These are phyloP conservation scores for Colletes collaris DNA, from an alignment of 2,888 invertebrate genomes.

Conservation along the genomic window DNA sequence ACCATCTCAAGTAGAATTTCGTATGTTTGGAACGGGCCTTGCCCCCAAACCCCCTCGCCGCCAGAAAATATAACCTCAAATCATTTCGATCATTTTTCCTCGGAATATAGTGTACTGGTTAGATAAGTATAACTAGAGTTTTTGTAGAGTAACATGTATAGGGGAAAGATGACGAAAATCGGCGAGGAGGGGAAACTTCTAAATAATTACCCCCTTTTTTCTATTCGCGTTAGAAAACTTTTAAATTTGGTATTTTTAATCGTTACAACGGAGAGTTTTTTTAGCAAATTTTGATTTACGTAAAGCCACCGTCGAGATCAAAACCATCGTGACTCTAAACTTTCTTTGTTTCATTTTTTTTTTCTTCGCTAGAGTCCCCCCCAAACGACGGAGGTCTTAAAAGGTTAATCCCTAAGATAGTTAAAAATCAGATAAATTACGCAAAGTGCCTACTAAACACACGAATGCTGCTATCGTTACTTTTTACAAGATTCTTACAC, in stretches of 20 bases:
- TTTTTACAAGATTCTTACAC: conserved; percentile 56
- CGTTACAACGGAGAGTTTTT: background rate
- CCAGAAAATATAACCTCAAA: too few species aligned
- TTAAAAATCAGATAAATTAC: conserved; percentile 58
- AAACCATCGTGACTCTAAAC: conserved; percentile 1
- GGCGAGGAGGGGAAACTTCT: too few species aligned
- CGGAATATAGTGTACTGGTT: too few species aligned
- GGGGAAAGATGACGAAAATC: too few species aligned
- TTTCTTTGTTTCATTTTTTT: conserved; percentile 1
- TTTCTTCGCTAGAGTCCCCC: conserved; percentile 5
- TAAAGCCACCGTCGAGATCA: conserved; percentile 5
- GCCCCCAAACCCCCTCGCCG: too few species aligned
- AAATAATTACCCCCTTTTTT: background rate
- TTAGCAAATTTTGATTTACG: conserved; percentile 22
- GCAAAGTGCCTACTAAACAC: conserved; percentile 47
- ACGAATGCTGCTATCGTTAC: conserved; percentile 45
- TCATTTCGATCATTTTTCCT: too few species aligned
- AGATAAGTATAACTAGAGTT: too few species aligned
- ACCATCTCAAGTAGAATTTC: too few species aligned
- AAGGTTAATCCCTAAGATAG: conserved; percentile 41
- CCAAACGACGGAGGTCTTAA: conserved; percentile 37
- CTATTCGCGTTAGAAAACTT: background rate
- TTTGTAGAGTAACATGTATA: too few species aligned
- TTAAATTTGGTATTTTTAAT: conserved; percentile 8
- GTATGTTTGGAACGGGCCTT: too few species aligned